phyloP scores from a whole-genome alignment of 1,140 invertebrate genomes.

The Meteorus sp. region DNA sequence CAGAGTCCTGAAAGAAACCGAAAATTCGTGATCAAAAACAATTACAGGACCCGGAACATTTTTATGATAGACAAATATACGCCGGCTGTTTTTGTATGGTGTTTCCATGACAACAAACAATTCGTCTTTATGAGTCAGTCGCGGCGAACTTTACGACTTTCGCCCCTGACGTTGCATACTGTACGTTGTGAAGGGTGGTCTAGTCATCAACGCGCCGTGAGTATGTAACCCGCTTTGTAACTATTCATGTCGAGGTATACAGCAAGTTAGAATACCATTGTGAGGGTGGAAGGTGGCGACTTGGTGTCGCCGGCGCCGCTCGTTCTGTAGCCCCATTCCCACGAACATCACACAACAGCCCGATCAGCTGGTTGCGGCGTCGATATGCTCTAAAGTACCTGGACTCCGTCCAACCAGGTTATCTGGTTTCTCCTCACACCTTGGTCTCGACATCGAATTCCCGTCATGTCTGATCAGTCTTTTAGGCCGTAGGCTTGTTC shows the following conservation, averaged over 20 bases:
- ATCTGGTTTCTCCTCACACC: conserved; percentile 33
- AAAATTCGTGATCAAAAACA: background rate
- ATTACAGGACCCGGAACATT: conserved; percentile 30
- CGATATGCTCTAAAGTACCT: conserved; percentile 46
- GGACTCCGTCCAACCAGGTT: conserved; percentile 58
- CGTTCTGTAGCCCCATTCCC: conserved; percentile 46
- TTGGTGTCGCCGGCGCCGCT: conserved; percentile 49
- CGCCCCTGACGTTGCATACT: background rate
- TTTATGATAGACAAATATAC: conserved; percentile 41
- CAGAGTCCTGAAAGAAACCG: background rate
- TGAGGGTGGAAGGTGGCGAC: conserved; percentile 33
- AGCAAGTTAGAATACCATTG: background rate
- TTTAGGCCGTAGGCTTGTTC: background rate
- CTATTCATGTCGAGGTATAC: conserved; percentile 4
- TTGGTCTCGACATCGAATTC: background rate
- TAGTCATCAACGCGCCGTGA: too few relatives aligned
- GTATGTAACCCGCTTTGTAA: background rate
- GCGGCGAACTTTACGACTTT: conserved; percentile 28
- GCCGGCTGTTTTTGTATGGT: conserved; percentile 51
- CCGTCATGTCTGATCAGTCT: background rate
- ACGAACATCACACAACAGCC: conserved; percentile 25
- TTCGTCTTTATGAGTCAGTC: conserved; percentile 51
- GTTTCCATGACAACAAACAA: conserved; percentile 49
- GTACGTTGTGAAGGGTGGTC: background rate
- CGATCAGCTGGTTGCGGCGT: conserved; percentile 32